These are phyloP conservation scores for Lymantria monacha DNA, from an alignment of 2,888 invertebrate species.

Conservation along the genomic window DNA sequence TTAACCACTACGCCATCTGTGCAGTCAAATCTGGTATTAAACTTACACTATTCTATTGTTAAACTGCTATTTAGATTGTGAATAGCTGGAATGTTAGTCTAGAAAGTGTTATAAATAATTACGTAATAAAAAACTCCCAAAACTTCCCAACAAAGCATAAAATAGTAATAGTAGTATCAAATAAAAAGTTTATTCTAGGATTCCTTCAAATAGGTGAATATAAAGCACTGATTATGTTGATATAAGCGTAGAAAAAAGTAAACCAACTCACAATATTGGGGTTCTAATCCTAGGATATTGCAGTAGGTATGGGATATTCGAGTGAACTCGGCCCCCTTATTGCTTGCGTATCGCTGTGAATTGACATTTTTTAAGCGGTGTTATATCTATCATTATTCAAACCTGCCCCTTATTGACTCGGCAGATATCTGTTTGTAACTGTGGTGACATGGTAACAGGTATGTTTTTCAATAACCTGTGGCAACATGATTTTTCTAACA, in stretches of 20 bases:
- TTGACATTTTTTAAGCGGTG: slow-evolving; percentile 38
- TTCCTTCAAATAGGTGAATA: slow-evolving; percentile 45
- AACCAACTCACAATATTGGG: slow-evolving; percentile 67
- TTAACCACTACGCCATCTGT: too few relatives aligned
- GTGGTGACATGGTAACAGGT: too few relatives aligned
- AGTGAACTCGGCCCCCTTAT: slow-evolving; percentile 49
- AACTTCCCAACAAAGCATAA: too few relatives aligned
- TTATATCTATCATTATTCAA: slow-evolving; percentile 13
- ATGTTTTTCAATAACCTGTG: too few relatives aligned
- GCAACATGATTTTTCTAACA: too few relatives aligned
- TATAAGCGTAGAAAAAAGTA: slow-evolving; percentile 62
- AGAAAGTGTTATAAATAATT: too few relatives aligned
- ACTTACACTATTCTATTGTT: too few relatives aligned
- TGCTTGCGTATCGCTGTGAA: slow-evolving; percentile 51
- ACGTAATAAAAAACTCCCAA: too few relatives aligned
- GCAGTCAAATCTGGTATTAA: too few relatives aligned
- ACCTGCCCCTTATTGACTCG: neutral
- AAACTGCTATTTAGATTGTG: too few relatives aligned
- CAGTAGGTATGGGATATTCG: slow-evolving; percentile 58
- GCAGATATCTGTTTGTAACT: neutral
- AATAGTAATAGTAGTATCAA: too few relatives aligned
- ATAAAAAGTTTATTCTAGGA: neutral
- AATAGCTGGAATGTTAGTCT: too few relatives aligned
- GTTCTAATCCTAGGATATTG: slow-evolving; percentile 75
- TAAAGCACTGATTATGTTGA: slow-evolving; percentile 66